Conservation (phyloP, 2,888 invertebrate species). For the Onchidella celtica region DNA sequence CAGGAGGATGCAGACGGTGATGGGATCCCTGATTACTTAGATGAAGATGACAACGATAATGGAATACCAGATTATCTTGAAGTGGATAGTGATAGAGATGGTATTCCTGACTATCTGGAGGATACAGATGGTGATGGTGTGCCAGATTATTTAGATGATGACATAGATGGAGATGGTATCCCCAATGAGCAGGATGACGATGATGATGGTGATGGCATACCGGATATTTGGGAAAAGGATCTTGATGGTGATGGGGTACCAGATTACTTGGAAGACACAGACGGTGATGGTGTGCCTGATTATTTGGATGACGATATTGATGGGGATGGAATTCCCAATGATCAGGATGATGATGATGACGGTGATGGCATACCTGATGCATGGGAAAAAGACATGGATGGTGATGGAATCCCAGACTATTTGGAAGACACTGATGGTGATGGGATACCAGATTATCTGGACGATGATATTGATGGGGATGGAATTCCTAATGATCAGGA, state of each 20-base stretch:
- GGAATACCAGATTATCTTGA: constrained; percentile 70
- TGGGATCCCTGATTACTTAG: constrained; percentile 62
- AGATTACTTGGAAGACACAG: constrained; percentile 58
- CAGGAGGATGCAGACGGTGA: constrained; percentile 73
- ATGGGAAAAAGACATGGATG: constrained; percentile 70
- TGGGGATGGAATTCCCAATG: constrained; percentile 69
- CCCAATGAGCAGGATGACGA: constrained; percentile 71
- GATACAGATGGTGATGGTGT: constrained; percentile 58
- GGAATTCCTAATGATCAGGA: constrained; percentile 67
- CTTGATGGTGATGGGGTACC: constrained; percentile 66
- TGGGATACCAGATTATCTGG: constrained; percentile 72
- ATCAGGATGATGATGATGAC: constrained; percentile 65
- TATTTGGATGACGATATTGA: constrained; percentile 63
- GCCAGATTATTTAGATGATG: constrained; percentile 64
- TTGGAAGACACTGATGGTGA: constrained; percentile 71
- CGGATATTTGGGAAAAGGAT: constrained; percentile 61
- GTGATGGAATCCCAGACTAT: constrained; percentile 72
- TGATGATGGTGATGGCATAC: constrained; percentile 73
- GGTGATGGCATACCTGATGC: constrained; percentile 66
- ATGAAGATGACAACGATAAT: constrained; percentile 72
- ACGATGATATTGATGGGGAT: constrained; percentile 69
- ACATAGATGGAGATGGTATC: constrained; percentile 60
- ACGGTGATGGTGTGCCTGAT: constrained; percentile 62
- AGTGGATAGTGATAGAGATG: constrained; percentile 68
- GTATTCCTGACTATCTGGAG: constrained; percentile 67